Evolutionary conservation across 2,797 vertebrate species (phyloP), one percentile per base, ranked within the genome.

Genomic region (Halcyon leucocephala): DNA sequence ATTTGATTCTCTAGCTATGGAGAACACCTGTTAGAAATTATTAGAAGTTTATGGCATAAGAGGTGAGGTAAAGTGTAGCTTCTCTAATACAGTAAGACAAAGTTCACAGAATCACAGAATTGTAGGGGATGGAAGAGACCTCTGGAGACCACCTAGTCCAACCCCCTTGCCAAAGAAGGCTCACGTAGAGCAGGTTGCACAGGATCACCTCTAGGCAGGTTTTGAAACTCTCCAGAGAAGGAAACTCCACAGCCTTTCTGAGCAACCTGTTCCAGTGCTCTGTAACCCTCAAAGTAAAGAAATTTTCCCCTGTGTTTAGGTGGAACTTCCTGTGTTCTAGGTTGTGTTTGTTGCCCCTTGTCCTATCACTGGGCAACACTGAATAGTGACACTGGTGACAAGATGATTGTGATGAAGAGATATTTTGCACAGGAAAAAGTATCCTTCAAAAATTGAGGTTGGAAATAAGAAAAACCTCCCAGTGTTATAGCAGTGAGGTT

Each of bases 401-500:
- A 16, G 55, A 58, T 58, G 4, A 33, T 37, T 72, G 61, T 2
- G 2, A 55, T 60, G 14, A 87, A 81, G 52, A 69, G 12, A 20
- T 73, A 49, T 17, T 82, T 83, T 70, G 25, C 31, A 62, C 14
- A 67, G 33, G 18, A 83, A 81, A 87, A 84, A 78, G 33, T 48
- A 22, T 29, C 28, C 44, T 84, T 69, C 35, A 81, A 81, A 83
- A 86, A 52, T 1, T 72, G 37, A 26, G 7, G 4, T 2, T 76
- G 24, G 70, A 89, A 89, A 65, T n/a, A 72, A 76, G 66, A 81
- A 90, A 78, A n/a, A 33, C 2, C 12, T 57, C 16, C 31, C 12
- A 19, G 9, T 6, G 2, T 24, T 73, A 11, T 1, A 55, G 21
- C 26, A 69, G 1, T 0, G 3, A 58, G 13, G 10, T 72, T 95